Evolutionary conservation across 2,113 vertebrate genomes (phyloP).

Genomic region (Cinclus cinclus): DNA sequence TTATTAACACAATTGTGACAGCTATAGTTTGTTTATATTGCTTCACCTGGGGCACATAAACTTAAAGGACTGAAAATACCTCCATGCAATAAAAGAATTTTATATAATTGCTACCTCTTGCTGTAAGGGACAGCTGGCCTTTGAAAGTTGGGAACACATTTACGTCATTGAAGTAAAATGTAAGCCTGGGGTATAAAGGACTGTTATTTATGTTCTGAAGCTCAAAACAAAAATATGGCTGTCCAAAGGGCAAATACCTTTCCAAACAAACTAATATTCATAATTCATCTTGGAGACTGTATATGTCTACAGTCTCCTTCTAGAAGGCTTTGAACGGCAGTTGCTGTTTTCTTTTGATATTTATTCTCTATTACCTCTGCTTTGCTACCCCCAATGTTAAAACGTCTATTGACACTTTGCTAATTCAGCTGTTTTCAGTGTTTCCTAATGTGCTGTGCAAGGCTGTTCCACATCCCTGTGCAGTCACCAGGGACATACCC

Average conservation of each 20-base stretch:
- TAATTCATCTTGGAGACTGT: background rate
- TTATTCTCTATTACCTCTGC: background rate
- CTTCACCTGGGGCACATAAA: conserved; percentile 55
- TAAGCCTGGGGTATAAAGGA: conserved; percentile 47
- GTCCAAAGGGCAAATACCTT: conserved; percentile 66
- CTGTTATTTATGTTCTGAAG: conserved; percentile 60
- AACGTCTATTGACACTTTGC: background rate
- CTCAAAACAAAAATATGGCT: conserved; percentile 43
- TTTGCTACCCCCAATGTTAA: background rate
- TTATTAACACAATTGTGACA: conserved; percentile 48
- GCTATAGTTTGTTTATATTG: background rate
- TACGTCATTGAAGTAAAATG: conserved; percentile 54
- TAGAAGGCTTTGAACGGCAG: background rate
- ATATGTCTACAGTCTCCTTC: background rate
- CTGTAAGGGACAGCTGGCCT: conserved; percentile 59
- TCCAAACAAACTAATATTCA: conserved; percentile 1
- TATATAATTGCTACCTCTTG: conserved; percentile 65
- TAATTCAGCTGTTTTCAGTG: background rate
- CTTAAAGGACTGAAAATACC: conserved; percentile 46
- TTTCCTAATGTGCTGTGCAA: background rate
- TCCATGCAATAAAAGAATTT: conserved; percentile 39
- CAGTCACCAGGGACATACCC: background rate
- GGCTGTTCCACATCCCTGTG: background rate
- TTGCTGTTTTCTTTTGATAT: background rate
- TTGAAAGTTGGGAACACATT: conserved; percentile 48